Evolutionary conservation across 2,113 vertebrate genomes (phyloP), one percentile per base, ranked within the genome.

Genomic region (Brienomyrus brachyistius): DNA sequence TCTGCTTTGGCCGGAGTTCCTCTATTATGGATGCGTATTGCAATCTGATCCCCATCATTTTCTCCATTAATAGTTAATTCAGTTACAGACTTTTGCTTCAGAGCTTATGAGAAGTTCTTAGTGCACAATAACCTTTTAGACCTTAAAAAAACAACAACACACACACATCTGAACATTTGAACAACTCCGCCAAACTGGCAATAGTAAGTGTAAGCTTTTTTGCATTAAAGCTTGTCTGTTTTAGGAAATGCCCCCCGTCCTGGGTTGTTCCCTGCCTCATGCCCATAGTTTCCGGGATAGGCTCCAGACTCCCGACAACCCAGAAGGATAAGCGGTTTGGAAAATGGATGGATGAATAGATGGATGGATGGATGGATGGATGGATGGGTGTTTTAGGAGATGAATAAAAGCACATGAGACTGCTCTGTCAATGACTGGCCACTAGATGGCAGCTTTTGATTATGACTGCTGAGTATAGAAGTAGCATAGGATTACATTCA

Each of bases 1-100:
- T 9, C 40, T 19, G 13, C 19, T 83, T 43, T 19, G 19, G 80
- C 35, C 43, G 11, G 21, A 85, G 82, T n/a, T 48, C 10, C 82
- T 85, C 82, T 50, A n/a, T 85, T 48, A 85, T 43, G 35, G 74
- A 80, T 80, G 74, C 1, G 35, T 13, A 70, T 70, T 70, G 62
- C 9, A 70, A 70, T 80, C 74, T 80, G 74, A 35, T 80, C 35
- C 74, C 35, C 35, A 3, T n/a, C 82, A n/a, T 85, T 48, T 85
- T 85, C 1, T 74, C 88, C 17, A n/a, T 95, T 10, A 96, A 96
- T 52, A 97, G 97, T 0, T 94, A 94, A 52, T 98, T 82, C 98
- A 99, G 90, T 99, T 98, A 80, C 35, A 43, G 35, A 80, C 10
- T 91, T 47, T n/a, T 85, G 45, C 45, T 62, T 62, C 31, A n/a